Percentiles rank a stretch among this genome's conserved stretches.
Evolutionary conservation across 2,888 invertebrate species (phyloP).

Genomic region (Siphonodentalium dalli): DNA sequence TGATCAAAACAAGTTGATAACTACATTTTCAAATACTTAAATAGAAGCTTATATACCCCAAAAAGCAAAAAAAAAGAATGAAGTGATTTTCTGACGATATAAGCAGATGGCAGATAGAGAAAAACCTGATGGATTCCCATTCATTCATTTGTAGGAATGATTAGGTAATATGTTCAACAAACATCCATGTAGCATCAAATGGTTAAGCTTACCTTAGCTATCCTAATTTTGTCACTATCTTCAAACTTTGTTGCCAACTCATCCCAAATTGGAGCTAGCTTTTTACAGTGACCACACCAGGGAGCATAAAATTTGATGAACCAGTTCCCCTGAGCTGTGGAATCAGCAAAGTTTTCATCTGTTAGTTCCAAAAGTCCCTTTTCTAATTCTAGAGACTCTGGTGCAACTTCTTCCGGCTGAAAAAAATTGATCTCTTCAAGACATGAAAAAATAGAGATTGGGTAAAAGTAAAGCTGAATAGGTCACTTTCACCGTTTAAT

Average conservation of each 20-base stretch:
- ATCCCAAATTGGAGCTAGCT: slow-evolving; percentile 85
- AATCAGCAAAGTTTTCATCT: slow-evolving; percentile 77
- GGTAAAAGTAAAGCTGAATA: too few relatives aligned
- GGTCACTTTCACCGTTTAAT: too few relatives aligned
- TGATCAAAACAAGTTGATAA: too few relatives aligned
- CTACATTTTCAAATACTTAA: too few relatives aligned
- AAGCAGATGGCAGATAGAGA: background rate
- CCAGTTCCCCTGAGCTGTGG: slow-evolving; percentile 77
- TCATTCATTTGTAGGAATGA: too few relatives aligned
- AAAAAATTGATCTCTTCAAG: background rate
- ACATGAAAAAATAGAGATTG: background rate
- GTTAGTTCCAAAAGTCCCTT: slow-evolving; percentile 68
- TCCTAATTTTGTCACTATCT: slow-evolving; percentile 74
- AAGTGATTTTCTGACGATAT: background rate
- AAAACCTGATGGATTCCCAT: too few relatives aligned
- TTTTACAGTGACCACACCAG: slow-evolving; percentile 88
- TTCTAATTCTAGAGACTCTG: background rate
- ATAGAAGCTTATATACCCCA: too few relatives aligned
- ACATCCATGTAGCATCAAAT: background rate
- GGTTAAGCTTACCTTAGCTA: slow-evolving; percentile 72
- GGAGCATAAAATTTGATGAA: slow-evolving; percentile 92
- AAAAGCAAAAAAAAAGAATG: background rate
- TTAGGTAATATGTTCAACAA: too few relatives aligned
- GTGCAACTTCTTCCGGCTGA: background rate
- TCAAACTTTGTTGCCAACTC: slow-evolving; percentile 77